phyloP scores from a whole-genome alignment of 2,797 vertebrate genomes.

The Ambastaia sidthimunki region DNA sequence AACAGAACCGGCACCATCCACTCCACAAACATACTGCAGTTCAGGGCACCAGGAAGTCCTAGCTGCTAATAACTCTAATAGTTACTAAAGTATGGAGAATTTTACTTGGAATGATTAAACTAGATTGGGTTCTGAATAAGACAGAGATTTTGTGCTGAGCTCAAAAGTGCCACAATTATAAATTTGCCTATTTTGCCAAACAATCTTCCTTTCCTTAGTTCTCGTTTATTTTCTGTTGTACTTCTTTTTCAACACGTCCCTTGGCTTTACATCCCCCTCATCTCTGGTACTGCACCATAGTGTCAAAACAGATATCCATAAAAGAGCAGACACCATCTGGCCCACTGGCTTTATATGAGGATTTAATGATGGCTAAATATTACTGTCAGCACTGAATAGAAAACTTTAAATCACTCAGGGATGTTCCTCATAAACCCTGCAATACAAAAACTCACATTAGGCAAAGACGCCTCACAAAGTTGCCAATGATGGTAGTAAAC shows the following conservation, averaged over 20 bases:
- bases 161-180: too few species aligned
- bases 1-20: conserved; percentile 3
- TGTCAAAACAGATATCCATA: conserved; percentile 47
- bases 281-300: conserved; percentile 26
- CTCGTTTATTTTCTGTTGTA: background rate
- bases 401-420: conserved; percentile 50
- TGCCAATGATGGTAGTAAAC: conserved; percentile 16
- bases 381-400: conserved; percentile 43
- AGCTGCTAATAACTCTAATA: background rate
- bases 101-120: too few species aligned
- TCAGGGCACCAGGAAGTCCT: background rate
- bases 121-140: too few species aligned
- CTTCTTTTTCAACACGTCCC: background rate
- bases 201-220: background rate
- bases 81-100: conserved; percentile 6
- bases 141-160: too few species aligned
- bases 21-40: background rate
- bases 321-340: conserved; percentile 51
- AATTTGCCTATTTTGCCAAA: background rate
- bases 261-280: background rate
- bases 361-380: conserved; percentile 53
- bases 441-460: background rate
- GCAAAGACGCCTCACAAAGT: conserved; percentile 15
- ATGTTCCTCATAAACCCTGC: conserved; percentile 28
- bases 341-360: conserved; percentile 39